phyloP scores from a whole-genome alignment of 1,140 invertebrate genomes.

The Tachypleus tridentatus region DNA sequence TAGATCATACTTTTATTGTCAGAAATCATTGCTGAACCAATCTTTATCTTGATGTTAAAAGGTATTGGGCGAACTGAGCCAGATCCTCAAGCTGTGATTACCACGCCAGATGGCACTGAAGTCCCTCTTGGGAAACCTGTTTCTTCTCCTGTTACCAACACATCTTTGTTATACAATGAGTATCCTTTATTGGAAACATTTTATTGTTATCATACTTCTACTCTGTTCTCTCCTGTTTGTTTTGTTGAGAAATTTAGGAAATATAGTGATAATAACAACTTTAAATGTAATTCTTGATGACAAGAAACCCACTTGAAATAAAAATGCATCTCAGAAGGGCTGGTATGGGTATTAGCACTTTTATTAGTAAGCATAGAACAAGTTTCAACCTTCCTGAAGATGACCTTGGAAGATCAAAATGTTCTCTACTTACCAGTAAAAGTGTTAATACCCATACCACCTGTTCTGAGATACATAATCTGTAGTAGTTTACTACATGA shows the following conservation, averaged over 20 bases:
- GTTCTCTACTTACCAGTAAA: no score
- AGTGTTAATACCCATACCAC: no score
- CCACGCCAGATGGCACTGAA: constrained; percentile 24
- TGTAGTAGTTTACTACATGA: no score
- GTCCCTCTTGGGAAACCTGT: constrained; percentile 27
- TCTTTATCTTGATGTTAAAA: constrained; percentile 5
- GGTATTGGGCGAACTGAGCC: constrained; percentile 31
- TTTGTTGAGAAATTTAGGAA: neutral
- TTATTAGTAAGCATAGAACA: no score
- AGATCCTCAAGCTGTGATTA: constrained; percentile 19
- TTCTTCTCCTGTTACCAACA: constrained; percentile 11
- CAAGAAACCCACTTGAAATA: neutral
- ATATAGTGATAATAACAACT: neutral
- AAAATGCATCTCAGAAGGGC: no score
- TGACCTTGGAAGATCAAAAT: no score
- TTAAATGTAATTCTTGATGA: neutral
- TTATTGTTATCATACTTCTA: neutral
- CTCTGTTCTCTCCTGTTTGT: neutral
- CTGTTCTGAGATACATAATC: no score
- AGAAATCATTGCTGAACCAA: neutral
- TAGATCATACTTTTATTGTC: neutral
- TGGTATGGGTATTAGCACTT: no score
- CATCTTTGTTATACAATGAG: constrained; percentile 36
- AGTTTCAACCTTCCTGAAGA: no score
- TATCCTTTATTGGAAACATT: constrained; percentile 22